phyloP scores from a whole-genome alignment of 2,113 vertebrate species.

The Chamaea fasciata region DNA sequence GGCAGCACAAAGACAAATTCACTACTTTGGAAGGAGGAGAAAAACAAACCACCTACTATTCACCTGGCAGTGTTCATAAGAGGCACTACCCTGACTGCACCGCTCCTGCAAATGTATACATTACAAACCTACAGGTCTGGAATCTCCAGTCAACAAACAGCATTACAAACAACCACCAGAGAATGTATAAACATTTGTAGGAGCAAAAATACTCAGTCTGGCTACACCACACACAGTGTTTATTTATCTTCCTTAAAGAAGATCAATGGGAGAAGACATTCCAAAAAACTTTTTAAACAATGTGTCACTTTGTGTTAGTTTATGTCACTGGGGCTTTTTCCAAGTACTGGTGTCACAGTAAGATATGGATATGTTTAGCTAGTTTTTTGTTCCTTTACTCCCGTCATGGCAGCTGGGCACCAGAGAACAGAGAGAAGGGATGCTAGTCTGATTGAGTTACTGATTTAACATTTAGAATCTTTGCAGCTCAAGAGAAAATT shows the following conservation, averaged over 20 bases:
- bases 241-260: constrained; percentile 60
- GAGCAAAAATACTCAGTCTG: constrained; percentile 33
- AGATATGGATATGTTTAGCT: constrained; percentile 44
- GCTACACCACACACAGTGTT: constrained; percentile 55
- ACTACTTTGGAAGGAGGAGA: not conserved
- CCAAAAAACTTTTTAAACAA: constrained; percentile 65
- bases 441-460: not conserved
- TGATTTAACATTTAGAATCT: constrained; percentile 23
- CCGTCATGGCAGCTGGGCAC: not conserved
- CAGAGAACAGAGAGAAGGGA: not conserved
- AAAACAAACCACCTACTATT: not conserved
- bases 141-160: constrained; percentile 65
- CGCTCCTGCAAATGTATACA: constrained; percentile 34
- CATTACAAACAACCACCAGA: constrained; percentile 42
- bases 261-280: constrained; percentile 55
- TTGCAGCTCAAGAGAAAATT: constrained; percentile 21
- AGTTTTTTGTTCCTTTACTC: constrained; percentile 37
- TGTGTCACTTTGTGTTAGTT: constrained; percentile 55
- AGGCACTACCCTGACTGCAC: not conserved
- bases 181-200: constrained; percentile 54
- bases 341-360: constrained; percentile 50
- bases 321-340: constrained; percentile 54
- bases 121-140: constrained; percentile 59
- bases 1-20: constrained; percentile 38
- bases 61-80: not conserved